Evolutionary conservation across 1,140 invertebrate genomes (phyloP).

Genomic region (Pygmarrhopalites habei): DNA sequence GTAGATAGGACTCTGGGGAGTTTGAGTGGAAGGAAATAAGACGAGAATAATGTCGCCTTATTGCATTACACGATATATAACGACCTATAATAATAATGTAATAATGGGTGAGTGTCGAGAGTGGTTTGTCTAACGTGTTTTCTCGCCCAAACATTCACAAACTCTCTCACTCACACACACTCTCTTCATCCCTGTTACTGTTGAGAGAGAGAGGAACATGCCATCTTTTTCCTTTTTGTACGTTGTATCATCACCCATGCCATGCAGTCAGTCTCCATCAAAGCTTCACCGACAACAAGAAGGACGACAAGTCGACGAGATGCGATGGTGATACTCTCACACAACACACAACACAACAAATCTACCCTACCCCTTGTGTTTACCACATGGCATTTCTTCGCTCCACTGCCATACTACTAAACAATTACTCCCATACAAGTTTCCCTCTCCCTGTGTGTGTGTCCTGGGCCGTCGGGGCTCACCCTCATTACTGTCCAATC

Average conservation of each 20-base stretch:
- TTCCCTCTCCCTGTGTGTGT: background rate
- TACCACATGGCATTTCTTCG: conserved; percentile 22
- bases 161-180: background rate
- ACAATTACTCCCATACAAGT: background rate
- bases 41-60: conserved; percentile 35
- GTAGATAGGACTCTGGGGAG: conserved; percentile 37
- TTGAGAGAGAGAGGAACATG: no score
- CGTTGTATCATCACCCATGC: no score
- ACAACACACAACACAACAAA: no score
- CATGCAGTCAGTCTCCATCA: background rate
- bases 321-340: no score
- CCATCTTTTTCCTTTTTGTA: no score
- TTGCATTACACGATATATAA: conserved; percentile 38
- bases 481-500: conserved; percentile 11
- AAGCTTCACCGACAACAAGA: conserved; percentile 4
- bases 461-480: conserved; percentile 1
- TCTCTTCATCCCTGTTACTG: no score
- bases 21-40: conserved; percentile 30
- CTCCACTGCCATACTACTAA: conserved; percentile 14
- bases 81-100: conserved; percentile 38
- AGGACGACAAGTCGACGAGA: no score
- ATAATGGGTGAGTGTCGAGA: conserved; percentile 24
- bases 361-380: conserved; percentile 20
- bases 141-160: background rate
- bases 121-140: conserved; percentile 3